A percentile compares a stretch with the other conserved stretches of the same genome.
Evolutionary conservation across 92 coral and sea anemone species (phyloP).

Genomic region (Epizoanthus fatuus): DNA sequence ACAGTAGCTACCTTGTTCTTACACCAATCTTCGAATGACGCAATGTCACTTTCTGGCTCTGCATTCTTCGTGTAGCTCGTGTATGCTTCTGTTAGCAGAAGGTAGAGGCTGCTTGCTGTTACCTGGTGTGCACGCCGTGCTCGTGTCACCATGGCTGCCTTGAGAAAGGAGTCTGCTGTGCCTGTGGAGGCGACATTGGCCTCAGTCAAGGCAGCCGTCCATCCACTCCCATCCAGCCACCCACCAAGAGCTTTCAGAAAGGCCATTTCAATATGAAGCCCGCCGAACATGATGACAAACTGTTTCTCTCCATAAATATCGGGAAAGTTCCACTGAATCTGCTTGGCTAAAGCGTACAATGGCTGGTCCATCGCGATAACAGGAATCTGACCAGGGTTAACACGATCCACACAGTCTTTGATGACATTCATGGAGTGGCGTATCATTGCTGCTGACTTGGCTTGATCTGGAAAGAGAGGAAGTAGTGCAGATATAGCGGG

Average conservation of each 20-base stretch:
- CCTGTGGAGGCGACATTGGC: constrained; percentile 29
- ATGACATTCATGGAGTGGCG: constrained; percentile 39
- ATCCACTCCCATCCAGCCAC: constrained; percentile 53
- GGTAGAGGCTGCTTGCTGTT: constrained; percentile 24
- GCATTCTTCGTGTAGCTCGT: not conserved
- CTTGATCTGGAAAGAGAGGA: constrained; percentile 43
- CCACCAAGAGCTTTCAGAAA: constrained; percentile 25
- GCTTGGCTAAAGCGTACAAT: constrained; percentile 39
- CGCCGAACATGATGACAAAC: constrained; percentile 47
- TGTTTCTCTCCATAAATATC: constrained; percentile 45
- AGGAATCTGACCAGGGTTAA: constrained; percentile 40
- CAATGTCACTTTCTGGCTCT: constrained; percentile 11
- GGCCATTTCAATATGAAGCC: constrained; percentile 51
- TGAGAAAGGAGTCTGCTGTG: constrained; percentile 51
- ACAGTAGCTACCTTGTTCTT: not conserved
- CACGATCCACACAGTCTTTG: constrained; percentile 23
- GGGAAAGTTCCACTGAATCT: constrained; percentile 51
- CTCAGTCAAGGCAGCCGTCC: constrained; percentile 34
- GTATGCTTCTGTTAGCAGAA: constrained; percentile 35
- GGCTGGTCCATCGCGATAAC: constrained; percentile 55
- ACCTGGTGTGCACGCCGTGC: constrained; percentile 28
- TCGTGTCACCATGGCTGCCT: constrained; percentile 26
- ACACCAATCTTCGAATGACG: constrained; percentile 25
- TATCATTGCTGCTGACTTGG: constrained; percentile 50
- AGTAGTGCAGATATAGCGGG: constrained; percentile 35